Evolutionary conservation across 2,888 invertebrate genomes (phyloP), one percentile per base, ranked within the genome.

Genomic region (Cryptosula pallasiana): DNA sequence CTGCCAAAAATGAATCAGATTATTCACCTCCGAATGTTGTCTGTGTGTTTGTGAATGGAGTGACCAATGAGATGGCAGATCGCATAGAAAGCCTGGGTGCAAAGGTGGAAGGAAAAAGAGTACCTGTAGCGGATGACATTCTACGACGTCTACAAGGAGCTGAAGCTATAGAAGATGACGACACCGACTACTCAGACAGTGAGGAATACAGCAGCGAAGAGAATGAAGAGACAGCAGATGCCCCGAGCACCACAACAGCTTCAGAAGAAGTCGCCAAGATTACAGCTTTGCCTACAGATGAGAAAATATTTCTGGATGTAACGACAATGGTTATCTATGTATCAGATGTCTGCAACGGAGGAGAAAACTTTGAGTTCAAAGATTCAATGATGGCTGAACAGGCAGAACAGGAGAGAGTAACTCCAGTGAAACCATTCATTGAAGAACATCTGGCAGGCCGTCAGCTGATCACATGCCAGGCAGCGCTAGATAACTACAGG

Each of bases 241-340:
- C 5, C 9, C 13, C 20, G 13, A 16, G 13, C 3, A 27, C 9
- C 27, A 32, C 9, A 5, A 16, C 27, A 13, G 5, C n/a, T 16
- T 57, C 57, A 13, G 57, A 16, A 25, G 57, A 57, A 25, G 63
- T 63, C 3, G 63, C 27, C 25, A 9, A 34, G 20, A 20, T 63
- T 29, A 63, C 3, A 29, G 27, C 63, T 25, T n/a, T 63, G 9
- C 32, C 20, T 32, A 63, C 63, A 13, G 63, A 63, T 34, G 32
- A 32, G n/a, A 95, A 94, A 32, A 25, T 70, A 2, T 70, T 70
- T 86, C 86, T 97, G 74, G 96, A 97, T 87, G 92, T 97, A 0
- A 94, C 95, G 0, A 90, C 95, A 0, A 89, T 97, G 88, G 88
- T 97, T 83, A 94, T 94, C 0, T 92, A 92, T 80, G 91, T 94